These are phyloP conservation scores for Laticauda laticaudata DNA, from an alignment of 2,113 vertebrate genomes.

Conservation along the genomic window DNA sequence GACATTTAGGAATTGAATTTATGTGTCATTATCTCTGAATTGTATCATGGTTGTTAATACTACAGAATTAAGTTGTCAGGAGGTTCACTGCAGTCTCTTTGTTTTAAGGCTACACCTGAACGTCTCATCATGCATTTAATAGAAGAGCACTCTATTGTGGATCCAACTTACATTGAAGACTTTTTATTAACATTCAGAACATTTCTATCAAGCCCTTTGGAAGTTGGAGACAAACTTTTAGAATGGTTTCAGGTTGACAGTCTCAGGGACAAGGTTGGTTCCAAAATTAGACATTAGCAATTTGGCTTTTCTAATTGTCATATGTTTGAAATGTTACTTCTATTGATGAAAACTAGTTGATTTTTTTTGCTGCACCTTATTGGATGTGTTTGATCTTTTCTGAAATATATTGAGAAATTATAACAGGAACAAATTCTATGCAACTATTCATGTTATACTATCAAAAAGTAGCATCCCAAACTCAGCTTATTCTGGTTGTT, in stretches of 20 bases:
- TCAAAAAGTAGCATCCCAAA: neutral
- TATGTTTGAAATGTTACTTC: neutral
- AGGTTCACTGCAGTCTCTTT: conserved; percentile 7
- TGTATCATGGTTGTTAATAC: neutral
- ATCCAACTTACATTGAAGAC: conserved; percentile 97
- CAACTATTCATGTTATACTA: neutral
- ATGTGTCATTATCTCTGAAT: conserved; percentile 20
- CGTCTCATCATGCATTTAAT: conserved; percentile 95
- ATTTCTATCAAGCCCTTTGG: conserved; percentile 89
- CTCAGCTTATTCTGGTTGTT: neutral
- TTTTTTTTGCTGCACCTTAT: neutral
- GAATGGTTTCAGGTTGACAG: conserved; percentile 93
- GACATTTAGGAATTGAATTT: neutral
- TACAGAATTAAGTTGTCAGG: neutral
- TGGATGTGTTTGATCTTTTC: neutral
- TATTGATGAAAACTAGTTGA: neutral
- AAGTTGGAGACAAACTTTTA: conserved; percentile 89
- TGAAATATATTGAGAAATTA: neutral
- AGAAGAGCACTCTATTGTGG: conserved; percentile 96
- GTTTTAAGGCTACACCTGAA: conserved; percentile 87
- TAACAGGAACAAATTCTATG: neutral
- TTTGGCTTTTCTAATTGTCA: neutral
- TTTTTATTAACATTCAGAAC: conserved; percentile 94
- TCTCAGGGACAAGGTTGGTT: conserved; percentile 89
- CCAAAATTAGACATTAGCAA: neutral